A percentile compares a stretch with the other conserved stretches of the same genome.
Evolutionary conservation across 2,797 vertebrate species (phyloP).

Genomic region (Antennarius maculatus): DNA sequence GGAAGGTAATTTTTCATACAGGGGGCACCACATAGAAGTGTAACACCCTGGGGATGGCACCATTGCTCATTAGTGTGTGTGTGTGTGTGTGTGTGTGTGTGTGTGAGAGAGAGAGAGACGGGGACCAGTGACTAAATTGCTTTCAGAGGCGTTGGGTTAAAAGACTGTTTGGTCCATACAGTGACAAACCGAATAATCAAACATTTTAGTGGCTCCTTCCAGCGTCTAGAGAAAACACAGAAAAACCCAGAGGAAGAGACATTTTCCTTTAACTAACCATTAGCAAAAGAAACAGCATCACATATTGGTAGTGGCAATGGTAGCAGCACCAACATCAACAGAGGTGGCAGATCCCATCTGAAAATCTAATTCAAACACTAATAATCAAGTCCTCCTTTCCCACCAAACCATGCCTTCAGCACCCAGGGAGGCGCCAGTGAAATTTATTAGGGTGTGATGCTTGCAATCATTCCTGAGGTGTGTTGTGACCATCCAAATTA

Average conservation of each 20-base stretch:
- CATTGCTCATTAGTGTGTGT: slow-evolving; percentile 44
- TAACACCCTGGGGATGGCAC: slow-evolving; percentile 30
- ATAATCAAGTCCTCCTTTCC: slow-evolving; percentile 48
- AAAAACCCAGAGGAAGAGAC: background rate
- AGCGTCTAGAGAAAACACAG: background rate
- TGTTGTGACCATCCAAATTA: slow-evolving; percentile 25
- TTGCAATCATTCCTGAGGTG: slow-evolving; percentile 47
- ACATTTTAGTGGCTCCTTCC: no score
- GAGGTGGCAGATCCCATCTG: slow-evolving; percentile 9
- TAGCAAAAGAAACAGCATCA: slow-evolving; percentile 8
- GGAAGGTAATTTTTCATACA: slow-evolving; percentile 43
- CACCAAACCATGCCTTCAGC: slow-evolving; percentile 27
- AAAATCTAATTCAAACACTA: slow-evolving; percentile 34
- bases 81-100: slow-evolving; percentile 5
- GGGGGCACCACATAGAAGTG: slow-evolving; percentile 41
- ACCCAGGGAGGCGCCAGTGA: slow-evolving; percentile 13
- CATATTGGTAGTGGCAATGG: slow-evolving; percentile 2
- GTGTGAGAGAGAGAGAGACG: background rate
- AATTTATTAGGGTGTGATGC: slow-evolving; percentile 47
- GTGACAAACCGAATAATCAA: no score
- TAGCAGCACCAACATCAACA: slow-evolving; percentile 1
- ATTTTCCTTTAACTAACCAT: slow-evolving; percentile 4
- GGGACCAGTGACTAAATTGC: slow-evolving; percentile 33
- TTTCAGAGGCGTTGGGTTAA: slow-evolving; percentile 29
- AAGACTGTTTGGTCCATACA: slow-evolving; percentile 10